Percentiles rank a stretch among this genome's conserved stretches.
Evolutionary conservation across 2,113 vertebrate genomes (phyloP).

Genomic region (Balaeniceps rex): DNA sequence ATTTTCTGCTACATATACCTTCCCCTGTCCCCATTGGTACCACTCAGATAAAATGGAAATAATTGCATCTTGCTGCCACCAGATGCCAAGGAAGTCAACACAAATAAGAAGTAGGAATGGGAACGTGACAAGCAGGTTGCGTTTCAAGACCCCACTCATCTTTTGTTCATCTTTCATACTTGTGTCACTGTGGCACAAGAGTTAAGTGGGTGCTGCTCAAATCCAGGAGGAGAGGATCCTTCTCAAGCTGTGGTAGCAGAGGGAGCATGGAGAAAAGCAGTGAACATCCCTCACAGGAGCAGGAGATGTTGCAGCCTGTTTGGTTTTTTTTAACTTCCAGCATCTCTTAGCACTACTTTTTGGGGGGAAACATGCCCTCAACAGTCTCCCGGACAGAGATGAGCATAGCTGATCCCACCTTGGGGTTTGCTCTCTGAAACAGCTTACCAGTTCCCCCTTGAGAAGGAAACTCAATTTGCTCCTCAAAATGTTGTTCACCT

Average conservation of each 20-base stretch:
- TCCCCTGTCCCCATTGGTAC: not conserved
- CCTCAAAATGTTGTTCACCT: not conserved
- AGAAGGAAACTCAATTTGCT: not conserved
- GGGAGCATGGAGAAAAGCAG: not conserved
- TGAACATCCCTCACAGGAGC: not conserved
- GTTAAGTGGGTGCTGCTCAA: not conserved
- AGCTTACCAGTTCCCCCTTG: constrained; percentile 1
- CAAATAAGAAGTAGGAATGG: not conserved
- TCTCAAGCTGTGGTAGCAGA: not conserved
- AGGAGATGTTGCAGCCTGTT: not conserved
- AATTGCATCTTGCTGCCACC: not conserved
- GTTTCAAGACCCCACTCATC: not conserved
- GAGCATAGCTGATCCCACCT: not conserved
- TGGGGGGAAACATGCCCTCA: not conserved
- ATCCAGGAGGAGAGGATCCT: not conserved
- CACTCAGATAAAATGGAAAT: not conserved
- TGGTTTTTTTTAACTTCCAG: not conserved
- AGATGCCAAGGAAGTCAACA: not conserved
- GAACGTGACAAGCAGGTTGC: not conserved
- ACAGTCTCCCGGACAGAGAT: not conserved
- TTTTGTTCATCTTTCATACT: not conserved
- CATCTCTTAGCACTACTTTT: not conserved
- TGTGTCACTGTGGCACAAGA: not conserved
- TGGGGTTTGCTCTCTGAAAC: not conserved
- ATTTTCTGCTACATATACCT: not conserved